Evolutionary conservation across 2,797 vertebrate genomes (phyloP).

Genomic region (Rhynchonycteris naso): DNA sequence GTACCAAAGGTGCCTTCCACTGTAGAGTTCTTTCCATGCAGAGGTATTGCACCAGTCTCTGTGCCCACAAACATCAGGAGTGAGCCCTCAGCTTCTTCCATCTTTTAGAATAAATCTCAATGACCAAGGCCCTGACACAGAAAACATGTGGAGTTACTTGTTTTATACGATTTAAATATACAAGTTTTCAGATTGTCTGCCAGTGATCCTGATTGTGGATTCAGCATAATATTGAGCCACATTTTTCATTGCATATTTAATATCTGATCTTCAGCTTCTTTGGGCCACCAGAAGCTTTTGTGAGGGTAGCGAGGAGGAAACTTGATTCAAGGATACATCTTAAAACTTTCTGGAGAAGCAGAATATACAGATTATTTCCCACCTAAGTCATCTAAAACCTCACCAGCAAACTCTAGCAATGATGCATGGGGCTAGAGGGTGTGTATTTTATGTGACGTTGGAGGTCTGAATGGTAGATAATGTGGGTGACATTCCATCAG

Average conservation of each 20-base stretch:
- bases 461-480: background rate
- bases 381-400: background rate
- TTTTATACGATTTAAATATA: slow-evolving; percentile 9
- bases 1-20: background rate
- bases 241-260: background rate
- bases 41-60: background rate
- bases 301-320: background rate
- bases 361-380: background rate
- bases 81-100: background rate
- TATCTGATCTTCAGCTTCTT: background rate
- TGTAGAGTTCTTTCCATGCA: background rate
- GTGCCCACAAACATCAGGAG: background rate
- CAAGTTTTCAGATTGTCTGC: background rate
- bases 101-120: background rate
- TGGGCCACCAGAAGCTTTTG: background rate
- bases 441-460: background rate
- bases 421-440: background rate
- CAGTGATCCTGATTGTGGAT: background rate
- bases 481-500: background rate
- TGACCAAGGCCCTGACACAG: background rate
- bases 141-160: background rate
- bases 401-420: background rate
- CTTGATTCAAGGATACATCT: background rate
- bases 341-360: background rate
- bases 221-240: background rate